Evolutionary conservation across 2,888 invertebrate genomes (phyloP), one percentile per base, ranked within the genome.

Genomic region (Hydrotaea cyrtoneurina): DNA sequence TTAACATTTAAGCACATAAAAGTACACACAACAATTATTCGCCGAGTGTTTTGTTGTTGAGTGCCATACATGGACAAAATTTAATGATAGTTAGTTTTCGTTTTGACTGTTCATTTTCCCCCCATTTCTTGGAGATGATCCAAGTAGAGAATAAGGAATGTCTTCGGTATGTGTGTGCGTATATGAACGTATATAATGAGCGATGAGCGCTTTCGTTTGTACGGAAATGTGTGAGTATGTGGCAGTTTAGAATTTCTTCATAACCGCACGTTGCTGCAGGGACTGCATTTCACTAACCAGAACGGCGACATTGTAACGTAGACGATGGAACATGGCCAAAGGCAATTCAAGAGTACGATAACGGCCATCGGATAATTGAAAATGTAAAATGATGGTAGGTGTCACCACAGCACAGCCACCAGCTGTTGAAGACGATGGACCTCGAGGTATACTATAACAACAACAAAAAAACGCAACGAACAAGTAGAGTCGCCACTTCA

Each of bases 301-400:
- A 77, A 92, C 89, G 4, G 94, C 93, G 55, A 94, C 89, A 50
- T 93, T 92, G 85, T 93, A 93, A 11, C 94, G 92, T 62, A 94
- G 86, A 66, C 93, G 92, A 88, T 94, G 94, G 86, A 94, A 94
- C 89, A 93, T 93, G 1, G 92, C 86, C 26, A 94, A 88, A 23
- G 94, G 93, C 73, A 94, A 88, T 89, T 94, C 93, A 85, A 94
- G 92, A 39, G 92, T 93, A 59, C 92, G 90, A 76, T 89, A 90
- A 80, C 93, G 91, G 2, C 93, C 93, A 82, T 92, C 93, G 39
- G 89, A 90, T 43, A 93, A 89, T 78, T 91, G 93, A 89, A 94
- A 93, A 87, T 94, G 93, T 87, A 94, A 90, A 17, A 94, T 90
- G 81, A 94, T 92, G 55, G 92, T 93, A 15, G 94, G 94, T 84